Evolutionary conservation across 2,888 invertebrate genomes (phyloP), one percentile per base, ranked within the genome.

Genomic region (Gnatocerus cornutus): DNA sequence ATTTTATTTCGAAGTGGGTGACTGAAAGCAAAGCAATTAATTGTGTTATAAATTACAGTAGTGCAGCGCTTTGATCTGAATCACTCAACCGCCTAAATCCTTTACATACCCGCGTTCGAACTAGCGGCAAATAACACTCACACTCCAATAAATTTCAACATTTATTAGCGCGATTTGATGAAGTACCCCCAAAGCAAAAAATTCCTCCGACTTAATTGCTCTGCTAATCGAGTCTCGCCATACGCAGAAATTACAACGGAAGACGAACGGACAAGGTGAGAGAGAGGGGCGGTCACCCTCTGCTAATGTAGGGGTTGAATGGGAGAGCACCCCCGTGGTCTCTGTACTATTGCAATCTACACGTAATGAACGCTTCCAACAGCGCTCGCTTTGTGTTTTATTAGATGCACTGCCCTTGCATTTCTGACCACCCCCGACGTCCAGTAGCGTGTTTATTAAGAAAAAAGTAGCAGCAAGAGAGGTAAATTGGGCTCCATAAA

Each of bases 71-170:
- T 75, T 75, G 73, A 75, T 73, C 71, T 68, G 62, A 71, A 71
- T 72, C 73, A 59, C 66, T 68, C 73, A 67, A 68, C 72, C 70
- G 73, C 27, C 56, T 59, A 71, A 75, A 75, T 75, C 75, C 73
- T 74, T 74, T 71, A 69, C 68, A 52, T 70, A 71, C 59, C 62
- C 41, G 46, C 53, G 59, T 61, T 58, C 64, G 43, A 64, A 65
- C 69, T 64, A 69, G 37, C 69, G 43, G 30, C 43, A 52, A 69
- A 61, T 43, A 69, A 69, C 66, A 69, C 66, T 69, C 53, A 37
- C 64, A 50, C 69, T 55, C 52, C 63, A 41, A 63, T 63, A 58
- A 41, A 63, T 63, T 68, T 63, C 68, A 62, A 46, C 48, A 63
- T 50, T 63, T 68, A 48, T 58, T 50, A 63, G 48, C 30, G 43